Evolutionary conservation across 1,140 invertebrate genomes (phyloP), one percentile per base, ranked within the genome.

Genomic region (Microplitis demolitor): DNA sequence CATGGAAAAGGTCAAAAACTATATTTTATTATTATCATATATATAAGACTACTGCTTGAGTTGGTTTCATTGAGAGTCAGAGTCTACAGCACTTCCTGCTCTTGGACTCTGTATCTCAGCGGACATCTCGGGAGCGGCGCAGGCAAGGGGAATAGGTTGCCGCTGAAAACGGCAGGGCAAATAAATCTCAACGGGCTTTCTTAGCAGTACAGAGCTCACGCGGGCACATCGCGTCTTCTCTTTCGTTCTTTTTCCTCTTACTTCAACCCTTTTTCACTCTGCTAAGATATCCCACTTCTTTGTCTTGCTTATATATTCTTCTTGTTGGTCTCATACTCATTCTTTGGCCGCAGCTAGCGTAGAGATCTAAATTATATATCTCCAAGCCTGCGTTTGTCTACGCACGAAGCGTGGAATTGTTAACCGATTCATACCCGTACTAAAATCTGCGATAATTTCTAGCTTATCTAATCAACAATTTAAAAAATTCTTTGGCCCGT

Each of bases 31-130:
- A 62, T 76, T 76, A 56, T 73, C 24, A 24, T 24, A 24, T 24
- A 24, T 24, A 24, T 24, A 24, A 0, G 0, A 24, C 24, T 24
- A 24, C 24, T 24, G 24, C 24, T 70, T 60, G 31, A 54, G 69
- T 74, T 37, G 51, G 63, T 82, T 83, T 83, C 84, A 85, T 86
- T 85, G 81, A 84, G 80, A 85, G 83, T 85, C 83, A 81, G 77
- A 80, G 78, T 78, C 78, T 78, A 77, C 79, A 74, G 78, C 78
- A 82, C 80, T 84, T 85, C 84, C 83, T 83, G 81, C 79, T 83
- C 79, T 81, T 76, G 79, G 74, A 58, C 35, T 72, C 66, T 72
- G 77, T 87, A 84, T 85, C 84, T 85, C 67, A 33, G 74, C 76
- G 79, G 79, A 79, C 82, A 85, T 87, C 84, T 83, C 77, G 71